phyloP scores from a whole-genome alignment of 2,888 invertebrate species.

The Rhagonycha fulva region DNA sequence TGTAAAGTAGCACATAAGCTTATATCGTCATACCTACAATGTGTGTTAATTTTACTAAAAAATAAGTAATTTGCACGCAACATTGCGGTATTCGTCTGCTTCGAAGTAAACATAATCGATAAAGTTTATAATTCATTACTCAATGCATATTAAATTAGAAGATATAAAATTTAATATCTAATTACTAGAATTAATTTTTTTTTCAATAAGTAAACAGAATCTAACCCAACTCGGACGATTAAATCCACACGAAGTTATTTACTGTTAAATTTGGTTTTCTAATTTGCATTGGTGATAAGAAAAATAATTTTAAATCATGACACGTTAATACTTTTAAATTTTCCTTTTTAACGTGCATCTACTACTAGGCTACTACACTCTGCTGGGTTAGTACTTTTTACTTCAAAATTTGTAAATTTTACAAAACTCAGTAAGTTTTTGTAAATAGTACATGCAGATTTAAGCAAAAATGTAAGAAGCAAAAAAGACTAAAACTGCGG shows the following conservation, averaged over 20 bases:
- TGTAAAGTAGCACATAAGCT: constrained; percentile 8
- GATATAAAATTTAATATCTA: background rate
- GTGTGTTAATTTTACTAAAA: constrained; percentile 20
- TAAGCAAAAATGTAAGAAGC: too few species aligned
- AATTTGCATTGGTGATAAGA: too few species aligned
- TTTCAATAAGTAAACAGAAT: background rate
- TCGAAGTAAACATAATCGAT: constrained; percentile 26
- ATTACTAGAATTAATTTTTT: background rate
- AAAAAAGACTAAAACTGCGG: too few species aligned
- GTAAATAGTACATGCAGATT: too few species aligned
- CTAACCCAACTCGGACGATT: background rate
- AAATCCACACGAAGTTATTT: background rate
- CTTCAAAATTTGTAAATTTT: too few species aligned
- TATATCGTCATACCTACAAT: background rate
- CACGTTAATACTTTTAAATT: too few species aligned
- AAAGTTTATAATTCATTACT: constrained; percentile 32
- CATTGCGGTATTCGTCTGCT: constrained; percentile 24
- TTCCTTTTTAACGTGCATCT: too few species aligned
- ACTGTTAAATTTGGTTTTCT: too few species aligned
- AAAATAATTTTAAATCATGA: too few species aligned
- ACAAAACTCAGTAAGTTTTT: too few species aligned
- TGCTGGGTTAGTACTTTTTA: too few species aligned
- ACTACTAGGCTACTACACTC: too few species aligned
- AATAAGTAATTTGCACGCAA: constrained; percentile 32
- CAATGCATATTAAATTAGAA: constrained; percentile 13